These are phyloP conservation scores for Vanessa tameamea DNA, from an alignment of 1,140 invertebrate genomes.

Conservation along the genomic window DNA sequence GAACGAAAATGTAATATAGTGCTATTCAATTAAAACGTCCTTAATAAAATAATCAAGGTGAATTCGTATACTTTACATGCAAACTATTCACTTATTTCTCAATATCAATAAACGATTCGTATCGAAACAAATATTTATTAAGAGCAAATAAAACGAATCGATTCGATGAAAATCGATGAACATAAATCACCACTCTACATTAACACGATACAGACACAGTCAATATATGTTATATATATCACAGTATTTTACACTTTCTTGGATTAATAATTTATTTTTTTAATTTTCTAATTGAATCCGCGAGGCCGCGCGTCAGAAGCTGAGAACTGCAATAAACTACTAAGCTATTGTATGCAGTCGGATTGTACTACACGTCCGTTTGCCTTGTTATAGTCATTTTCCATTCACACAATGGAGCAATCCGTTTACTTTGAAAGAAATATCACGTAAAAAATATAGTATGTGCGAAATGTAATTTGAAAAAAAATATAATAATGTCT, in stretches of 20 bases:
- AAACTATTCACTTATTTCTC: slow-evolving; percentile 23
- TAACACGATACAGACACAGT: slow-evolving; percentile 7
- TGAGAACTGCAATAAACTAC: slow-evolving; percentile 69
- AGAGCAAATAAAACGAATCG: slow-evolving; percentile 18
- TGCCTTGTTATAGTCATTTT: slow-evolving; percentile 74
- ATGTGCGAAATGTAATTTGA: not conserved
- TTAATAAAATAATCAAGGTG: slow-evolving; percentile 29
- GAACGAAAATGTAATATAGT: slow-evolving; percentile 26
- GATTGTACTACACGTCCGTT: slow-evolving; percentile 70
- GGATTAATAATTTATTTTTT: slow-evolving; percentile 16
- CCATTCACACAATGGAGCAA: slow-evolving; percentile 73
- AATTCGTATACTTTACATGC: slow-evolving; percentile 15
- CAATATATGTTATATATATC: slow-evolving; percentile 5
- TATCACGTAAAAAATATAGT: slow-evolving; percentile 11
- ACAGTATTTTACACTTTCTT: slow-evolving; percentile 21
- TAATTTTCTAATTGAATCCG: slow-evolving; percentile 31
- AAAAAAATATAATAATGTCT: not conserved
- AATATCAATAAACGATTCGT: slow-evolving; percentile 26
- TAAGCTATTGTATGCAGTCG: slow-evolving; percentile 76
- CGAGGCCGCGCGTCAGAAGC: slow-evolving; percentile 70
- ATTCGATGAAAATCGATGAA: slow-evolving; percentile 11
- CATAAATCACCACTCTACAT: slow-evolving; percentile 21
- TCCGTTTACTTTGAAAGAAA: slow-evolving; percentile 45
- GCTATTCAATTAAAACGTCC: slow-evolving; percentile 20
- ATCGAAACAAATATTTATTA: slow-evolving; percentile 22